Base-by-base conservation (phyloP, 1,140 invertebrate species). In the Philotrypesis tridentata region DNA sequence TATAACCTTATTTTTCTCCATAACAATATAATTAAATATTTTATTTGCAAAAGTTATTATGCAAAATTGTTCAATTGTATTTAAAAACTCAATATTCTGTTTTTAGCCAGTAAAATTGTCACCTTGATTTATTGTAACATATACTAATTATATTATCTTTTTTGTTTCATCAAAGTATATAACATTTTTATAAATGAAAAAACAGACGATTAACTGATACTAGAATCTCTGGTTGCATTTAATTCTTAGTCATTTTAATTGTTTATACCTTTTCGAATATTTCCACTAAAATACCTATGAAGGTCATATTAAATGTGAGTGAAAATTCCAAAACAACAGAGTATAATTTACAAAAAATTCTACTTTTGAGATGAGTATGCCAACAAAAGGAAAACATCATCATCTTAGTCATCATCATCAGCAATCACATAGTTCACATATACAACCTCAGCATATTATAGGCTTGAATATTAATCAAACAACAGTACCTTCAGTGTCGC, bases 331-430 rank as follows among this genome's bases (percentile, higher is more conserved):
- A 72, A 43, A 14, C 33, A 29, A 43, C 21, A 25, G 37, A 72
- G 2, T 11, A 4, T 55, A 55, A 72, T 48, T 72, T 72, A 3
- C 70, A 72, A 25, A 25, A 40, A 4, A 37, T 23, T 14, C 7
- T 6, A 72, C 2, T 70, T 33, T 43, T 72, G 40, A 72, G 70
- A 72, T 72, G 70, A 72, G 70, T 43, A 72, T 72, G 70, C 70
- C 70, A 72, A 72, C 70, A 72, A 72, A 72, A 29, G 70, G 70
- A 72, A 72, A 72, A 43, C 70, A 72, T 40, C 70, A 72, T 43
- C 70, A 43, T 25, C 17, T 12, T 72, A 40, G 4, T 43, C 70
- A 72, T 72, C 70, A 72, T 40, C 70, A 70, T 17, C 67, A 72
- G n/a, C 70, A 72, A 23, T 2, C 67, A 70, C 70, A 72, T 43